Percentiles rank a stretch among this genome's conserved stretches.
phyloP scores from a whole-genome alignment of 1,140 invertebrate genomes.

The Anoplolepis gracilipes region DNA sequence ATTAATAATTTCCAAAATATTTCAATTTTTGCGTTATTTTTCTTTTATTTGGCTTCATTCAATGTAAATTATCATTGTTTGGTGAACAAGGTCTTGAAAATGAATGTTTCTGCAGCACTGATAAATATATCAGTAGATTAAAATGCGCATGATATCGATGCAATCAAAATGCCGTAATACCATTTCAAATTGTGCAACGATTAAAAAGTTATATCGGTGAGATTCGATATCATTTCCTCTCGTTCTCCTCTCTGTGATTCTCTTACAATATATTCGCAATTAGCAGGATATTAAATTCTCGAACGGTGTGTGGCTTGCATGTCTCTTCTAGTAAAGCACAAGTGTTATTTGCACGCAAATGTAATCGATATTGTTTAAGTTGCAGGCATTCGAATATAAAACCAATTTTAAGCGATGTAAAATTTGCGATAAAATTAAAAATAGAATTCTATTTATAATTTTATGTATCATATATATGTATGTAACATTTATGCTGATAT shows the following conservation, averaged over 20 bases:
- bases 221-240: slow-evolving; percentile 37
- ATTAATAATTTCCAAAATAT: slow-evolving; percentile 12
- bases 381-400: slow-evolving; percentile 2
- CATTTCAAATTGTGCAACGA: slow-evolving; percentile 43
- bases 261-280: slow-evolving; percentile 55
- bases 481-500: no score
- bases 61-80: slow-evolving; percentile 9
- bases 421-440: no score
- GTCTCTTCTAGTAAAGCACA: background rate
- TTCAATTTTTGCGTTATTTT: background rate
- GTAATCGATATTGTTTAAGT: slow-evolving; percentile 43
- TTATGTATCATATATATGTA: no score
- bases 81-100: slow-evolving; percentile 6
- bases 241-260: background rate
- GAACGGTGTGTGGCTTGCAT: slow-evolving; percentile 11
- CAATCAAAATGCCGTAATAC: slow-evolving; percentile 34
- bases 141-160: slow-evolving; percentile 14
- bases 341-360: background rate
- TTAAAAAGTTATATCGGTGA: slow-evolving; percentile 29
- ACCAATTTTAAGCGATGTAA: background rate
- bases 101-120: background rate
- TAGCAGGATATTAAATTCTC: slow-evolving; percentile 44
- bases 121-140: slow-evolving; percentile 4
- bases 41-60: background rate
- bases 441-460: no score